Conservation (phyloP, 2,797 vertebrate species). For the Phalanger gymnotis region DNA sequence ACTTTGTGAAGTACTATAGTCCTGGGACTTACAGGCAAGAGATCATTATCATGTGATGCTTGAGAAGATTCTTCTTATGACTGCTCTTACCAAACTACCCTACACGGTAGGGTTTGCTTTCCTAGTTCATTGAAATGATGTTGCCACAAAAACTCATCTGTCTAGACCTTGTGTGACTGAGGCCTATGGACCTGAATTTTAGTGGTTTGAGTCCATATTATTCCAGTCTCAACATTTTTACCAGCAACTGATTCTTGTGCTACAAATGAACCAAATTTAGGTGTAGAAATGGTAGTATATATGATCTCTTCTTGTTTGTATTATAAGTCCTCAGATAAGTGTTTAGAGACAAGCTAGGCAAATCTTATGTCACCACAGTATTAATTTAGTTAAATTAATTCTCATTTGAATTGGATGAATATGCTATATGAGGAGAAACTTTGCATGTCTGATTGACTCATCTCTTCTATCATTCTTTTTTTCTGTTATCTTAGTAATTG, state of each 20-base stretch:
- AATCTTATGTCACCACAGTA: background rate
- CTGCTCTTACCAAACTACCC: no score
- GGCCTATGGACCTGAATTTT: background rate
- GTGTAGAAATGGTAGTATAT: background rate
- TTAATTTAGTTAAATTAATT: background rate
- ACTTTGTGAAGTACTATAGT: no score
- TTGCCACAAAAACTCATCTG: background rate
- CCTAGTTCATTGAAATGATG: background rate
- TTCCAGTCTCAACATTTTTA: background rate
- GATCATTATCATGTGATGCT: no score
- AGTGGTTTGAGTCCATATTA: background rate
- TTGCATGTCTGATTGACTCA: background rate
- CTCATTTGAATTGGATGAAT: background rate
- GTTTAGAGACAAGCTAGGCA: background rate
- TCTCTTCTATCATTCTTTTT: background rate
- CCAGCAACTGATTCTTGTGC: background rate
- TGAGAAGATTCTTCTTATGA: no score
- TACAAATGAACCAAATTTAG: background rate
- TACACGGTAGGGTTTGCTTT: no score
- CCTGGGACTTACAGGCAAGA: no score
- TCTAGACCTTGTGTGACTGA: background rate
- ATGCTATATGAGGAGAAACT: background rate
- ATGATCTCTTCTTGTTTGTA: background rate
- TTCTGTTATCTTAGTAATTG: background rate
- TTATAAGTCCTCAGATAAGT: background rate